These are phyloP conservation scores for Ammodytes marinus DNA, from an alignment of 2,113 vertebrate genomes.

Conservation along the genomic window DNA sequence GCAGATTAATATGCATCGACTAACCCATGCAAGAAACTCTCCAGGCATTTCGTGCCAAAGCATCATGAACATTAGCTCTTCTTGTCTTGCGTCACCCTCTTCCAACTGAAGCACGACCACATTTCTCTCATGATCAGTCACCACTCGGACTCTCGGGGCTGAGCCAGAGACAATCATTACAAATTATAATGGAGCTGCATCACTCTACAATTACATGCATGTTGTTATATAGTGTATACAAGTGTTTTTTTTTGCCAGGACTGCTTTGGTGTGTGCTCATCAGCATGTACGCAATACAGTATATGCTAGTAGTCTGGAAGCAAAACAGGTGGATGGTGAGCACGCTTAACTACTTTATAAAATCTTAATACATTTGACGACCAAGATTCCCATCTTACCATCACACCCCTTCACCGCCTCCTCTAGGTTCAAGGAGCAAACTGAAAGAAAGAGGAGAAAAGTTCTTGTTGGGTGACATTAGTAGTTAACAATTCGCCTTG, in stretches of 20 bases:
- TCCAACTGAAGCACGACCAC: conserved; percentile 55
- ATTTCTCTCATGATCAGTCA: conserved; percentile 42
- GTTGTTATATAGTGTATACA: background rate
- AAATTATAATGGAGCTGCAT: background rate
- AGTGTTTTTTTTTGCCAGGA: background rate
- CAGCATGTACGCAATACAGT: background rate
- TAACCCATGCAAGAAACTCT: conserved; percentile 61
- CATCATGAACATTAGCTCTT: conserved; percentile 52
- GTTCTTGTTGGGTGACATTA: background rate
- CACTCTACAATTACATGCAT: background rate
- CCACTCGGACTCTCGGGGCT: conserved; percentile 71
- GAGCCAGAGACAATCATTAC: conserved; percentile 4
- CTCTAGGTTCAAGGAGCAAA: conserved; percentile 58
- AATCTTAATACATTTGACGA: background rate
- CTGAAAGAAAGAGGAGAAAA: conserved; percentile 61
- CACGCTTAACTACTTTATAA: background rate
- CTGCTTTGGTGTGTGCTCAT: background rate
- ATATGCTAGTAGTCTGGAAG: background rate
- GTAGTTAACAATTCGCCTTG: background rate
- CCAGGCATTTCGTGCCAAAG: conserved; percentile 47
- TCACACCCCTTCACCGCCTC: conserved; percentile 56
- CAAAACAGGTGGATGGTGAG: background rate
- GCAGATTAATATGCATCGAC: conserved; percentile 22
- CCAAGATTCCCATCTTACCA: conserved; percentile 59
- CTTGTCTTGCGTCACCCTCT: conserved; percentile 3